Conservation (phyloP, 2,888 invertebrate genomes). For the Arrhopalites spinosus region DNA sequence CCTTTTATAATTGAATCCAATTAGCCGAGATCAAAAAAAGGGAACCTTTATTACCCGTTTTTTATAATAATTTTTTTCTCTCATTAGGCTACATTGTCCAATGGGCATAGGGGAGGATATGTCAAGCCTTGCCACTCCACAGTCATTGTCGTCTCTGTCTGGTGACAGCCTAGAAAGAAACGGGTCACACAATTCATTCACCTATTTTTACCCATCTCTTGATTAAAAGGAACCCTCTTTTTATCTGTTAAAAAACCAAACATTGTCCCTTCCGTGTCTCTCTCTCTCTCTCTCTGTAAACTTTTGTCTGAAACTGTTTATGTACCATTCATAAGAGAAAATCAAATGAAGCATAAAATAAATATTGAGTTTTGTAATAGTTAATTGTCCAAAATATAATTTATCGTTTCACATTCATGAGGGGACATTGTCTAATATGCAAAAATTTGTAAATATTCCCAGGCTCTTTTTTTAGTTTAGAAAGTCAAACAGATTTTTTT, state of each 20-base stretch:
- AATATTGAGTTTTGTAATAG: neutral
- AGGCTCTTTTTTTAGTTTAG: neutral
- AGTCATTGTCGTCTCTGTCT: conserved; percentile 21
- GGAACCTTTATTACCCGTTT: conserved; percentile 10
- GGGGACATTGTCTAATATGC: too few relatives aligned
- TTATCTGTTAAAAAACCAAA: too few relatives aligned
- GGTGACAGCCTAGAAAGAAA: conserved; percentile 20
- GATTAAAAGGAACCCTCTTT: neutral
- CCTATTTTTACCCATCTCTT: neutral
- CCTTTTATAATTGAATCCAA: conserved; percentile 31
- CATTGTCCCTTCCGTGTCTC: conserved; percentile 3
- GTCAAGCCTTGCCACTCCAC: conserved; percentile 24
- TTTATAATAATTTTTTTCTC: neutral
- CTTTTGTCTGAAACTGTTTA: neutral
- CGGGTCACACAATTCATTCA: conserved; percentile 23
- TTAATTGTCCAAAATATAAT: conserved; percentile 18
- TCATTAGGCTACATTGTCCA: conserved; percentile 27
- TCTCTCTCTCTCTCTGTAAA: neutral
- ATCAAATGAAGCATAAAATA: conserved; percentile 7
- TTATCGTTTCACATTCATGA: too few relatives aligned
- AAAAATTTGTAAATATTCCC: too few relatives aligned
- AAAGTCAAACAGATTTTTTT: too few relatives aligned
- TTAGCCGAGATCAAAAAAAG: conserved; percentile 14
- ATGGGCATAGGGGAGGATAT: neutral
- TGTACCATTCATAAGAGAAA: neutral